A percentile compares a stretch with the other conserved stretches of the same genome.
Evolutionary conservation across 2,113 vertebrate species (phyloP).

Genomic region (Hucho hucho): DNA sequence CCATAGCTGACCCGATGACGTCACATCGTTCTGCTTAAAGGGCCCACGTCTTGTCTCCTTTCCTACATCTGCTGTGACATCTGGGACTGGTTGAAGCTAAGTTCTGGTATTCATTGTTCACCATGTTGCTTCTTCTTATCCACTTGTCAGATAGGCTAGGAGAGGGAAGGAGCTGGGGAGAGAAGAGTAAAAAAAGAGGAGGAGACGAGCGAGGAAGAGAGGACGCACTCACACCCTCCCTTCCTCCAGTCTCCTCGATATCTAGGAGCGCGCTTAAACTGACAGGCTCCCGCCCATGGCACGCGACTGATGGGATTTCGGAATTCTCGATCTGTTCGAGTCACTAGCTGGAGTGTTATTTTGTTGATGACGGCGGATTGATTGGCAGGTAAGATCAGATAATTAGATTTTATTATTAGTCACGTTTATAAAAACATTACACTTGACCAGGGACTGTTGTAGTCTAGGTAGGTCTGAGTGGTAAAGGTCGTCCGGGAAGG

Average conservation of each 20-base stretch:
- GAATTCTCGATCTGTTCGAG: neutral
- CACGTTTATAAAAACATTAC: neutral
- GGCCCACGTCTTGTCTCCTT: neutral
- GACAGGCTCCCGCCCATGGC: constrained; percentile 3
- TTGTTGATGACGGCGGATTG: neutral
- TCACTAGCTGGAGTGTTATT: neutral
- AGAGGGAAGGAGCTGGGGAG: neutral
- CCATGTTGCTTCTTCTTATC: too few relatives aligned
- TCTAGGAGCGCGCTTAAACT: constrained; percentile 8
- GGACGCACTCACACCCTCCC: constrained; percentile 5
- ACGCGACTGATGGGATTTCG: constrained; percentile 18
- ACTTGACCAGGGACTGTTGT: too few relatives aligned
- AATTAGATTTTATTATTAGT: neutral
- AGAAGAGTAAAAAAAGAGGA: too few relatives aligned
- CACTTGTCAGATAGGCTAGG: too few relatives aligned
- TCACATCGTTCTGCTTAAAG: constrained; percentile 33
- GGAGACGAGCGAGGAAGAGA: too few relatives aligned
- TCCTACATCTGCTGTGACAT: neutral
- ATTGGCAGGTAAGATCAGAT: constrained; percentile 42
- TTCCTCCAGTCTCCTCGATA: constrained; percentile 2
- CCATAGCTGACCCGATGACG: constrained; percentile 51
- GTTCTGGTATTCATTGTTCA: too few relatives aligned
- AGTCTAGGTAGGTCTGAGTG: neutral
- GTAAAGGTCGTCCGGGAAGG: too few relatives aligned
- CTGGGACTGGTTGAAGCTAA: neutral